phyloP scores from a whole-genome alignment of 2,113 vertebrate genomes.

The Oryctolagus cuniculus region mOryCun1.1 NC_091434.1:145580001-145580500 shows the following conservation, averaged over 20 bases:
- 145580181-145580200: not conserved
- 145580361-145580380: not conserved
- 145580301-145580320: not conserved
- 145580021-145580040: not conserved
- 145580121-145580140: not conserved
- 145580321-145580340: not conserved
- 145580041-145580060: not conserved
- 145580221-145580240: not conserved
- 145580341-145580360: not conserved
- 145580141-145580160: not conserved
- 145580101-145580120: not conserved
- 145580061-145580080: not conserved
- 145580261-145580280: not conserved
- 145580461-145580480: not conserved
- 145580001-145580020: not conserved
- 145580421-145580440: not conserved
- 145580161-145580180: not conserved
- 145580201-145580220: not conserved
- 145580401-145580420: not conserved
- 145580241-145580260: not conserved
- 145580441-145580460: not conserved
- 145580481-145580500: not conserved
- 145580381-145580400: not conserved
- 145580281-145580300: not conserved
- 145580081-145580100: not conserved